Evolutionary conservation across 2,888 invertebrate genomes (phyloP), one percentile per base, ranked within the genome.

Genomic region (Drosophila kokeensis): DNA sequence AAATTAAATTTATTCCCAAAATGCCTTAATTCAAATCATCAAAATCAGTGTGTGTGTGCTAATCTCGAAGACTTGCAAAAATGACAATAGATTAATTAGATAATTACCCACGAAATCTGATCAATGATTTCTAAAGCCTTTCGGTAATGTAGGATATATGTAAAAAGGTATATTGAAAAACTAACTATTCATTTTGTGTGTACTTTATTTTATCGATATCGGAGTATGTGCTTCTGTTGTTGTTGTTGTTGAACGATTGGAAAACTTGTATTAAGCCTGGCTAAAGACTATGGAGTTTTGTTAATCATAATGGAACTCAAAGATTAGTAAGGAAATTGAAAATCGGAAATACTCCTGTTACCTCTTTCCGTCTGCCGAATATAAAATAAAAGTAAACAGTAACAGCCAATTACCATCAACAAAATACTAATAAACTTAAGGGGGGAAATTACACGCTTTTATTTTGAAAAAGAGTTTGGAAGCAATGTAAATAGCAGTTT

Each of bases 391-490:
- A 21, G 45, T 45, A 45, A 45, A 21, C 45, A 45, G 45, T 45
- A 45, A 45, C 2, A 45, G 45, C 45, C 45, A 45, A 45, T 45
- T 45, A 21, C 45, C 45, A 45, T 45, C 15, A 45, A 15, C 45
- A 13, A 45, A 45, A 45, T 21, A 45, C 21, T 45, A 45, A 45
- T 45, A 4, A 45, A 45, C 21, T 45, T 45, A 38, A 38, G 38
- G 7, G 38, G n/a, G n/a, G n/a, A n/a, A 38, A 38, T 38, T 38
- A 45, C 13, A 45, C 45, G 21, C 21, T 21, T 45, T 45, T 45
- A 7, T 45, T 45, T 45, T 45, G 1, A 11, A 15, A 21, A 21
- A 7, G 21, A 21, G 49, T 27, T 49, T 18, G 27, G 15, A 49
- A 49, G n/a, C 15, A 27, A 27, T 18, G 49, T 49, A 27, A 49